phyloP scores from a whole-genome alignment of 2,113 vertebrate species.

The Ophiodon elongatus region DNA sequence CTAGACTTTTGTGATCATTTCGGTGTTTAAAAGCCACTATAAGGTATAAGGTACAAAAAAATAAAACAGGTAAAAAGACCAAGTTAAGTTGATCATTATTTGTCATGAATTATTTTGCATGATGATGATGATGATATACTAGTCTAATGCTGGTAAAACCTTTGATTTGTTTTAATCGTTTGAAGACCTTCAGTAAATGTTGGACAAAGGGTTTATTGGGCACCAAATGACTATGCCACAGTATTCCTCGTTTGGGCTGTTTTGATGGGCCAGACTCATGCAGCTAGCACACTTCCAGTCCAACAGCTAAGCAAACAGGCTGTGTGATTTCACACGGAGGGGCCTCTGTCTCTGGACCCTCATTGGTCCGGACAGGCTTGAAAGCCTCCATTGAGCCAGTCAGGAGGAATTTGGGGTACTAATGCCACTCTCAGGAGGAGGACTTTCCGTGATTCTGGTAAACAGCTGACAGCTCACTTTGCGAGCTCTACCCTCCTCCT shows the following conservation, averaged over 20 bases:
- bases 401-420: conserved; percentile 76
- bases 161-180: conserved; percentile 5
- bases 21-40: no score
- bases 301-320: conserved; percentile 84
- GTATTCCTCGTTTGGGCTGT: conserved; percentile 15
- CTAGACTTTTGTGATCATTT: no score
- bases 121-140: no score
- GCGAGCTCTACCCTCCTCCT: conserved; percentile 56
- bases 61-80: not conserved
- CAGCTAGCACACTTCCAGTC: conserved; percentile 60
- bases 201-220: conserved; percentile 13
- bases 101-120: not conserved
- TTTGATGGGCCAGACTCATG: conserved; percentile 20
- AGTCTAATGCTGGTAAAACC: not conserved
- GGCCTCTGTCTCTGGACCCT: conserved; percentile 59
- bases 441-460: conserved; percentile 78
- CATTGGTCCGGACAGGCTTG: conserved; percentile 73
- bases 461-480: conserved; percentile 75
- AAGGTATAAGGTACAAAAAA: not conserved
- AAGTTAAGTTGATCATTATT: not conserved
- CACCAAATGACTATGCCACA: conserved; percentile 43
- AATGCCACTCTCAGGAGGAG: conserved; percentile 64
- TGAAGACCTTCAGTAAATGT: not conserved
- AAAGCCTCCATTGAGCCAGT: conserved; percentile 81
- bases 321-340: conserved; percentile 67